Evolutionary conservation across 2,888 invertebrate genomes (phyloP).

Genomic region (Cephus runcator): DNA sequence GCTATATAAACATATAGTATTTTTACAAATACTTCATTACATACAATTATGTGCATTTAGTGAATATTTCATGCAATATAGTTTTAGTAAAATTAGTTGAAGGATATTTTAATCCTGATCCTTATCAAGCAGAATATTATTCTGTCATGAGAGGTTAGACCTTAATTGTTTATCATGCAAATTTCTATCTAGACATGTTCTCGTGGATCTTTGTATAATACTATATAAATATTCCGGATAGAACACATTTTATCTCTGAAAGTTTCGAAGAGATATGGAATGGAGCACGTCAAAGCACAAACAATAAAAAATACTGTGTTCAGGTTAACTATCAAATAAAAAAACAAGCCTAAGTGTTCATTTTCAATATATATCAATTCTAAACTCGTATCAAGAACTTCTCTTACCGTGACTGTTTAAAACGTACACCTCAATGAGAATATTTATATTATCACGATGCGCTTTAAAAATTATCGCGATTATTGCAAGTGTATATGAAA

Average conservation of each 20-base stretch:
- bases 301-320: background rate
- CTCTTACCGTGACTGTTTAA: background rate
- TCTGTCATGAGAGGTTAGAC: background rate
- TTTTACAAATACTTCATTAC: background rate
- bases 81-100: background rate
- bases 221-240: background rate
- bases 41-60: background rate
- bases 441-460: background rate
- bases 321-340: slow-evolving; percentile 17
- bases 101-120: background rate
- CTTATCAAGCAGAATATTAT: background rate
- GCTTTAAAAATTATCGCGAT: background rate
- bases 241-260: background rate
- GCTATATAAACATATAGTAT: slow-evolving; percentile 10
- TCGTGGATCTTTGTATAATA: background rate
- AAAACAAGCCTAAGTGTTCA: background rate
- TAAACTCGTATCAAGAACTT: background rate
- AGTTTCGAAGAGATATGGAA: background rate
- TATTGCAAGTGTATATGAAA: slow-evolving; percentile 11
- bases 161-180: background rate
- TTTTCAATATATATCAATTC: background rate
- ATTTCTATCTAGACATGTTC: background rate
- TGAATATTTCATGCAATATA: background rate
- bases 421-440: background rate
- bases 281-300: background rate